phyloP scores from a whole-genome alignment of 2,113 vertebrate genomes.

The Chelonoidis abingdonii region DNA sequence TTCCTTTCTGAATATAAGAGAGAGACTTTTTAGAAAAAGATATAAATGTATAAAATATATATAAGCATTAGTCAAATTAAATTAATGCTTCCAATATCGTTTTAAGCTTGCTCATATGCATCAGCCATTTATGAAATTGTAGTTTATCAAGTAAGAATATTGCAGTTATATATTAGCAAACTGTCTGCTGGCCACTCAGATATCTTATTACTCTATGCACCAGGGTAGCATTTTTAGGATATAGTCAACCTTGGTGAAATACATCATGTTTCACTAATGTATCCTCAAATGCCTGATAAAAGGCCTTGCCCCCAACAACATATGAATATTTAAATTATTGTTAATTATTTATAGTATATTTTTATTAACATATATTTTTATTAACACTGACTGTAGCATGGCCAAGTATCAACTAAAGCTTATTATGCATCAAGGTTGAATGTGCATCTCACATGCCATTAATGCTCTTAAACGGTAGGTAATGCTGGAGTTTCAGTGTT shows the following conservation, averaged over 20 bases:
- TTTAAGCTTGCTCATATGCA: conserved; percentile 62
- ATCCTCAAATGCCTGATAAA: conserved; percentile 80
- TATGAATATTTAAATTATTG: conserved; percentile 90
- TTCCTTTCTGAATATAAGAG: background rate
- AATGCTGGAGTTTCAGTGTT: background rate
- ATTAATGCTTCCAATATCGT: conserved; percentile 75
- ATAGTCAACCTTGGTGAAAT: conserved; percentile 73
- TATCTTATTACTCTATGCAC: conserved; percentile 51
- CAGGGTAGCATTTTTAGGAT: conserved; percentile 67
- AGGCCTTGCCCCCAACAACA: conserved; percentile 85
- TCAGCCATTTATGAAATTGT: conserved; percentile 68
- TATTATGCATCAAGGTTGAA: background rate
- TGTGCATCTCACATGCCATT: accelerated
- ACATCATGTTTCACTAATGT: conserved; percentile 59
- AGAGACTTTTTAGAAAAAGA: background rate
- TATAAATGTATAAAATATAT: conserved; percentile 67
- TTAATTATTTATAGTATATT: conserved; percentile 85
- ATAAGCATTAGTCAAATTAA: conserved; percentile 77
- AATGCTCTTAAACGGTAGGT: background rate
- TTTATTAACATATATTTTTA: conserved; percentile 77
- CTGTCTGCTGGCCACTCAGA: conserved; percentile 65
- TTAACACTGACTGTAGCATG: conserved; percentile 67
- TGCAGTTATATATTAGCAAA: conserved; percentile 74
- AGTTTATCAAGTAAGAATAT: conserved; percentile 70
- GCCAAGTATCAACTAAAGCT: conserved; percentile 27